phyloP scores from a whole-genome alignment of 1,140 invertebrate genomes.

The Leptonema lineaticorne region DNA sequence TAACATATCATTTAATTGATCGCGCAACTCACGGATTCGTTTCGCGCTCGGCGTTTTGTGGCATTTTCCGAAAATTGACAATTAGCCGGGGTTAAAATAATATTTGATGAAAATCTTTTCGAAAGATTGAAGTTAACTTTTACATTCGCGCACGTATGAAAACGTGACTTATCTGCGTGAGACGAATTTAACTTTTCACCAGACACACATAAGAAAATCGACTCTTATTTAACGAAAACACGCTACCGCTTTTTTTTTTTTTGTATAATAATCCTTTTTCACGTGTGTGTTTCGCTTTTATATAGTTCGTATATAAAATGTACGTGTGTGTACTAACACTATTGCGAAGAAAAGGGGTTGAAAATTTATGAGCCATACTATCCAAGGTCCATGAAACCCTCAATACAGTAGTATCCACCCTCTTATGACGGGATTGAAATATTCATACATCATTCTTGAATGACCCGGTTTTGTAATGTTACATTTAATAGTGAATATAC shows the following conservation, averaged over 20 bases:
- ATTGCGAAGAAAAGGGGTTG: neutral
- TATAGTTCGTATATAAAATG: neutral
- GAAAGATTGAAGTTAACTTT: neutral
- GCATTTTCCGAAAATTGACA: neutral
- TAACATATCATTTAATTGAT: neutral
- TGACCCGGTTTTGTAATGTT: slow-evolving; percentile 7
- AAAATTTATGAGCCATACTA: slow-evolving; percentile 13
- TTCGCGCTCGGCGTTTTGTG: too few relatives aligned
- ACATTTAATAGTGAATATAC: neutral
- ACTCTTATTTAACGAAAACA: slow-evolving; percentile 14
- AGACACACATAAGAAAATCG: neutral
- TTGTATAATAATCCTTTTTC: neutral
- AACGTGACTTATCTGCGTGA: slow-evolving; percentile 11
- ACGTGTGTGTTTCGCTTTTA: neutral
- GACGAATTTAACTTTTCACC: neutral
- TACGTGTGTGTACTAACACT: neutral
- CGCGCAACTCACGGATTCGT: too few relatives aligned
- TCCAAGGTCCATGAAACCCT: slow-evolving; percentile 10
- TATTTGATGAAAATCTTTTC: neutral
- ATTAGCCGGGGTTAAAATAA: slow-evolving; percentile 11
- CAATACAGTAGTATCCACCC: neutral
- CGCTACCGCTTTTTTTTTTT: too few relatives aligned
- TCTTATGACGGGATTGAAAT: slow-evolving; percentile 14
- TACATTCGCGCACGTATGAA: neutral
- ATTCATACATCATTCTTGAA: slow-evolving; percentile 13